Conservation (phyloP, 2,113 vertebrate genomes). For the Rhineura floridana region DNA sequence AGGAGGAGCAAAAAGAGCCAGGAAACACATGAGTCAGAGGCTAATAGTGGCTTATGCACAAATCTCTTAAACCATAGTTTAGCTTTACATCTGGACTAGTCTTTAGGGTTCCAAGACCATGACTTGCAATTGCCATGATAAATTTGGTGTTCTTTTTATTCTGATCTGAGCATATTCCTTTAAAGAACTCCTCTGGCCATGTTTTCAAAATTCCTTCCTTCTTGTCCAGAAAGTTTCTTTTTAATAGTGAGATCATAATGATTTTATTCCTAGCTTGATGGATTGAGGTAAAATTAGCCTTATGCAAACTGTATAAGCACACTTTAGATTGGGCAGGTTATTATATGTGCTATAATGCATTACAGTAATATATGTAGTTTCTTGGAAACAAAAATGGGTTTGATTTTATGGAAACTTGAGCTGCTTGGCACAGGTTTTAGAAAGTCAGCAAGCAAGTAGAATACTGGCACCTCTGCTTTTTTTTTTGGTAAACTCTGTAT, state of each 20-base stretch:
- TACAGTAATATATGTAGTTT: background rate
- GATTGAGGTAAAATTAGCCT: background rate
- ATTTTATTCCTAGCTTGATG: background rate
- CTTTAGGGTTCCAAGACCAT: background rate
- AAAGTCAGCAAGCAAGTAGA: constrained; percentile 16
- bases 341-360: background rate
- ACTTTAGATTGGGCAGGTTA: background rate
- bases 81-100: too few relatives aligned
- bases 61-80: too few relatives aligned
- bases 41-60: background rate
- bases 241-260: background rate
- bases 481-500: background rate
- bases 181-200: background rate
- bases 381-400: constrained; percentile 11
- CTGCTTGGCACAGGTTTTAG: constrained; percentile 1
- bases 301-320: background rate
- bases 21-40: background rate
- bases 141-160: background rate
- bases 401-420: constrained; percentile 11
- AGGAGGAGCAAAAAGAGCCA: background rate
- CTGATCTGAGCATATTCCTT: background rate
- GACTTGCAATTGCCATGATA: background rate
- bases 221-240: background rate
- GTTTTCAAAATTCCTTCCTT: background rate
- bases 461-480: constrained; percentile 2